Conservation (phyloP, 2,888 invertebrate species). For the Cantharis rufa region DNA sequence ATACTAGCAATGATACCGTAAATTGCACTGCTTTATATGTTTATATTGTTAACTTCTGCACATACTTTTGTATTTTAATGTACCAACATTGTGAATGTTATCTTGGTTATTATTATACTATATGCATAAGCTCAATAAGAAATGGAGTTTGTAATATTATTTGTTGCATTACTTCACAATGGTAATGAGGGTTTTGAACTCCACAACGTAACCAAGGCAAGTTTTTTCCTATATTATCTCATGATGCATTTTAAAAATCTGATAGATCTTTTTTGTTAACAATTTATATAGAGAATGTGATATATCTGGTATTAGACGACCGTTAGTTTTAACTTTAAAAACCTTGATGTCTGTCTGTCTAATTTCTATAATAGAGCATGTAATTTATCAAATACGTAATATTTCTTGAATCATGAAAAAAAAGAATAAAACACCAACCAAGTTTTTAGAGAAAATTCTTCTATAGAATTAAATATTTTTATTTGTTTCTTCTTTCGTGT, state of each 20-base stretch:
- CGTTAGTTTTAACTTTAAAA: neutral
- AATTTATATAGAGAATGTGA: neutral
- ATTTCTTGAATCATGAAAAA: neutral
- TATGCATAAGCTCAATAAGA: slow-evolving; percentile 24
- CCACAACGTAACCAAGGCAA: neutral
- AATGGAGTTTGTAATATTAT: slow-evolving; percentile 18
- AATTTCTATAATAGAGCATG: neutral
- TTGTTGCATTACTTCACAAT: slow-evolving; percentile 24
- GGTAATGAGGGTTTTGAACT: slow-evolving; percentile 23
- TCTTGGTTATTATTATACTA: slow-evolving; percentile 13
- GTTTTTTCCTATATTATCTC: neutral
- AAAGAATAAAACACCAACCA: no score
- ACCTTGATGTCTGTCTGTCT: neutral
- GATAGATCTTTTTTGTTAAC: neutral
- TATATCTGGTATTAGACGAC: neutral
- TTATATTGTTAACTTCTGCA: slow-evolving; percentile 26
- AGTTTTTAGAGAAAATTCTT: neutral
- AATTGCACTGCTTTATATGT: slow-evolving; percentile 11
- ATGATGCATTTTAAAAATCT: slow-evolving; percentile 1
- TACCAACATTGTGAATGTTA: slow-evolving; percentile 19
- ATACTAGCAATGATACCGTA: neutral
- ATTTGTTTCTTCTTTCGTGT: slow-evolving; percentile 12
- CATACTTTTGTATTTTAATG: slow-evolving; percentile 19
- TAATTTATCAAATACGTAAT: neutral
- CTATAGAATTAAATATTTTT: slow-evolving; percentile 3